Conservation (phyloP, 2,888 invertebrate species). For the Orchestes rusci region DNA sequence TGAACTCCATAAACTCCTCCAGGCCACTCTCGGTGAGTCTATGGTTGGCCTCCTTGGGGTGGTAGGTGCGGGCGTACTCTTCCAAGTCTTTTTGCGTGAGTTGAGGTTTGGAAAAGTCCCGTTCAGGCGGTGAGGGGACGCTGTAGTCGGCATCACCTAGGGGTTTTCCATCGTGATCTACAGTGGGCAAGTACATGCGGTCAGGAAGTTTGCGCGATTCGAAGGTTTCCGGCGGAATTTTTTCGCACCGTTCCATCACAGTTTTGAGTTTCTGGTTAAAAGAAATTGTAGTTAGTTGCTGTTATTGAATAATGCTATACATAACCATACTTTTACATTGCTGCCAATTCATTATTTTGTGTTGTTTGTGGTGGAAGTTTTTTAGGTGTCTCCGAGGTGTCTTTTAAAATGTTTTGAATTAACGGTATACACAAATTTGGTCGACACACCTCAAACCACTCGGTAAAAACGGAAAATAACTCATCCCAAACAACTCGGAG, state of each 20-base stretch:
- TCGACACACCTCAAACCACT: too few relatives aligned
- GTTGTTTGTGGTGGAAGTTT: too few relatives aligned
- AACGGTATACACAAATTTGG: too few relatives aligned
- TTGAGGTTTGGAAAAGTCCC: constrained; percentile 48
- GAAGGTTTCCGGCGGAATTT: constrained; percentile 52
- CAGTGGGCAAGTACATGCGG: constrained; percentile 48
- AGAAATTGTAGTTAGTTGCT: constrained; percentile 2
- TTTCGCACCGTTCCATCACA: constrained; percentile 62
- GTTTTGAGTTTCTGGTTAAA: constrained; percentile 54
- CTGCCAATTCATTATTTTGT: too few relatives aligned
- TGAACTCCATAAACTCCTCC: constrained; percentile 61
- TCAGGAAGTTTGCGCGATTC: constrained; percentile 47
- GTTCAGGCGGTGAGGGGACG: constrained; percentile 63
- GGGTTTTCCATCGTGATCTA: constrained; percentile 57
- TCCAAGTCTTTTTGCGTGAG: constrained; percentile 62
- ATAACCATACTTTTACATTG: too few relatives aligned
- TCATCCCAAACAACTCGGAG: too few relatives aligned
- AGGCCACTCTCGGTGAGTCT: constrained; percentile 42
- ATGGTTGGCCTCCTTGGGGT: constrained; percentile 21
- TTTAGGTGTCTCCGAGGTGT: too few relatives aligned
- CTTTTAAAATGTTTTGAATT: too few relatives aligned
- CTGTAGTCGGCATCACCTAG: constrained; percentile 58
- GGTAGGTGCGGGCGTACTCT: constrained; percentile 55
- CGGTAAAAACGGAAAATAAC: too few relatives aligned
- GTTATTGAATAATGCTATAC: not conserved